Conservation (phyloP, 2,888 invertebrate species). For the Julus scandinavius region DNA sequence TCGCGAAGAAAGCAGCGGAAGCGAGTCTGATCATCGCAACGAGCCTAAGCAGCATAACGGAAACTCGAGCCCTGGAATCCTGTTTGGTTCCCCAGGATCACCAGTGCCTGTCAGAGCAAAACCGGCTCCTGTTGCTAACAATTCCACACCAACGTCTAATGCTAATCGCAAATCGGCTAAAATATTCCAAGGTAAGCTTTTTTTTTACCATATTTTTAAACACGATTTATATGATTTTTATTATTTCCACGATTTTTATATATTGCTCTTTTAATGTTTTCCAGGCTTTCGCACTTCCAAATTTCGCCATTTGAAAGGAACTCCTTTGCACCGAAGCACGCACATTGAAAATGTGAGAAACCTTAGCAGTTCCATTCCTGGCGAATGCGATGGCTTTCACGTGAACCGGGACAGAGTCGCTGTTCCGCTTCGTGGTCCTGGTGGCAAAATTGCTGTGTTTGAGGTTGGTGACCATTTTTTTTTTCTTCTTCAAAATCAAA, state of each 20-base stretch:
- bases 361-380: slow-evolving; percentile 88
- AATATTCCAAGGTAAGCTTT: slow-evolving; percentile 49
- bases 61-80: slow-evolving; percentile 37
- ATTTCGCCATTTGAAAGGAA: slow-evolving; percentile 91
- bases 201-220: not conserved
- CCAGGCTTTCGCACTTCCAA: slow-evolving; percentile 82
- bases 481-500: not conserved
- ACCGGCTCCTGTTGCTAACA: not conserved
- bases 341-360: slow-evolving; percentile 93
- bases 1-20: slow-evolving; percentile 20
- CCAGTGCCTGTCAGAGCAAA: slow-evolving; percentile 26
- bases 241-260: not conserved
- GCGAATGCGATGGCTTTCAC: slow-evolving; percentile 94
- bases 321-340: slow-evolving; percentile 87
- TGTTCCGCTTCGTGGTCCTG: slow-evolving; percentile 88
- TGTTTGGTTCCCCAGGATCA: slow-evolving; percentile 48
- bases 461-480: slow-evolving; percentile 69
- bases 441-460: slow-evolving; percentile 88
- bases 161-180: slow-evolving; percentile 30
- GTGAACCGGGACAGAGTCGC: slow-evolving; percentile 89
- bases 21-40: not conserved
- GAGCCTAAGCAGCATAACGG: not conserved
- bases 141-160: not conserved
- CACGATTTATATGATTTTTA: not conserved
- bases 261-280: slow-evolving; percentile 59